These are phyloP conservation scores for Apodemus speciosus DNA, from an alignment of 2,113 vertebrate genomes.

Conservation along the genomic window DNA sequence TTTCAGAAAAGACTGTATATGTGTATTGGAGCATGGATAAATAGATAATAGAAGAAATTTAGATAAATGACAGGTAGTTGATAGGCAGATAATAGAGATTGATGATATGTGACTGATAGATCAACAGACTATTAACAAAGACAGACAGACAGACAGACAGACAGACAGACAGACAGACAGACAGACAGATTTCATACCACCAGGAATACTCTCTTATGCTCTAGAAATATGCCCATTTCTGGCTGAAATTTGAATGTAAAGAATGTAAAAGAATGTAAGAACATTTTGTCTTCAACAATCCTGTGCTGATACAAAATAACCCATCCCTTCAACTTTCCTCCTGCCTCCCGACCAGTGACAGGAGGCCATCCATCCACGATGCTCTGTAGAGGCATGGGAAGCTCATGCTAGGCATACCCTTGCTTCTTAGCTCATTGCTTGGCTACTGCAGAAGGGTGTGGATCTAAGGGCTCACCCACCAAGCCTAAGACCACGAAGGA, in stretches of 20 bases:
- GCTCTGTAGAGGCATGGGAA: background rate
- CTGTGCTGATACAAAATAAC: slow-evolving; percentile 2
- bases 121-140: background rate
- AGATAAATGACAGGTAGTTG: background rate
- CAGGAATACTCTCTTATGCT: background rate
- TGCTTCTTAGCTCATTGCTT: background rate
- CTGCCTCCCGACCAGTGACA: background rate
- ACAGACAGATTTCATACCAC: background rate
- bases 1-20: background rate
- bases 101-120: background rate
- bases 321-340: background rate
- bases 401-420: background rate
- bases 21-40: background rate
- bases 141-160: background rate
- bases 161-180: background rate
- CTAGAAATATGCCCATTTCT: slow-evolving; percentile 8
- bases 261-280: slow-evolving; percentile 10
- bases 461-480: background rate
- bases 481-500: background rate
- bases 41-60: background rate
- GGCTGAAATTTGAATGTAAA: slow-evolving; percentile 24
- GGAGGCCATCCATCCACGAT: background rate
- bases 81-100: background rate
- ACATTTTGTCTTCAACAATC: background rate
- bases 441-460: background rate